Evolutionary conservation across 2,888 invertebrate genomes (phyloP).

Genomic region (Cremastinae sp.): DNA sequence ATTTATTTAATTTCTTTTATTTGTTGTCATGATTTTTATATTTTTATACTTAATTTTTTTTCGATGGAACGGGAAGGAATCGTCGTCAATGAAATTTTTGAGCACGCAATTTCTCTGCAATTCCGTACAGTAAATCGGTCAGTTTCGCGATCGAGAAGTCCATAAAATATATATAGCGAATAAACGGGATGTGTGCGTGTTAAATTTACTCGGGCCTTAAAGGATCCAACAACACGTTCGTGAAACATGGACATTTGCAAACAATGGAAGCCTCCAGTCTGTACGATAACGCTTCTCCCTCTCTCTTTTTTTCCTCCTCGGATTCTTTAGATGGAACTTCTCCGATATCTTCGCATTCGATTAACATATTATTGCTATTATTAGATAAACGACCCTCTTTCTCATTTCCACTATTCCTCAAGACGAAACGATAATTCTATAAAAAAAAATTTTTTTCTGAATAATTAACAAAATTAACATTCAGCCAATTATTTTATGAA

Average conservation of each 20-base stretch:
- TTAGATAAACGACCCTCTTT: slow-evolving; percentile 78
- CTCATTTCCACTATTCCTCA: slow-evolving; percentile 64
- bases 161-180: slow-evolving; percentile 17
- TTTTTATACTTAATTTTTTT: neutral
- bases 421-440: too few species aligned
- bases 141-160: slow-evolving; percentile 12
- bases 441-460: neutral
- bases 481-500: too few species aligned
- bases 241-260: slow-evolving; percentile 76
- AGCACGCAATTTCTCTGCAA: neutral
- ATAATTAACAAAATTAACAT: neutral
- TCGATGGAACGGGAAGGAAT: neutral
- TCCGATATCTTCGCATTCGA: slow-evolving; percentile 75
- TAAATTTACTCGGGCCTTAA: slow-evolving; percentile 31
- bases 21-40: too few species aligned
- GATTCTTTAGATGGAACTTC: slow-evolving; percentile 78
- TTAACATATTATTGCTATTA: slow-evolving; percentile 80
- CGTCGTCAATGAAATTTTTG: neutral
- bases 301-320: slow-evolving; percentile 56
- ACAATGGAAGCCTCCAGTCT: slow-evolving; percentile 73
- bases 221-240: slow-evolving; percentile 64
- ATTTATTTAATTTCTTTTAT: too few species aligned
- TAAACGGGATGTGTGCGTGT: neutral
- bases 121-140: slow-evolving; percentile 16
- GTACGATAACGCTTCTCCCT: slow-evolving; percentile 53